Percentiles rank a stretch among this genome's conserved stretches.
Conservation (phyloP, 2,797 vertebrate genomes). For the Enteromius thamalakanensis region DNA sequence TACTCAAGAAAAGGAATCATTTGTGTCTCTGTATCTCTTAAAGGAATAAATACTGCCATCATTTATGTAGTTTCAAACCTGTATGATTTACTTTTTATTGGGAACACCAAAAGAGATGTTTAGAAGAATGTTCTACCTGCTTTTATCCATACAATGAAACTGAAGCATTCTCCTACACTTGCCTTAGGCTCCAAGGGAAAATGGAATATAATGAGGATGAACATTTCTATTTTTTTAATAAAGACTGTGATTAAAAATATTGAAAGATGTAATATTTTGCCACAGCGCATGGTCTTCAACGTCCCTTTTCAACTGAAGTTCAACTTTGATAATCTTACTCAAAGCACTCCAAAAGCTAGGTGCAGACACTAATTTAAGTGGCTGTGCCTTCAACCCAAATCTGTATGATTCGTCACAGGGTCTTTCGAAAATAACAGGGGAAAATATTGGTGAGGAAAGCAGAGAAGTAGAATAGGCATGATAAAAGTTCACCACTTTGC, state of each 20-base stretch:
- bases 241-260: background rate
- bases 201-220: background rate
- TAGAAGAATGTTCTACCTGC: background rate
- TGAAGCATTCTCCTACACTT: background rate
- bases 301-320: background rate
- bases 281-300: background rate
- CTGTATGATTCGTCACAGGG: background rate
- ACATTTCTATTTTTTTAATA: background rate
- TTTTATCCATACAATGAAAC: background rate
- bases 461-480: background rate
- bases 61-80: background rate
- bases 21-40: background rate
- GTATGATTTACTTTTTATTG: background rate
- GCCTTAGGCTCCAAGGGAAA: background rate
- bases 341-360: background rate
- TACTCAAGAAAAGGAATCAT: background rate
- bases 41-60: background rate
- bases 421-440: background rate
- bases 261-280: background rate
- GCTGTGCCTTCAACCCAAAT: background rate
- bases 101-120: background rate
- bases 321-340: background rate
- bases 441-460: constrained; percentile 1
- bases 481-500: constrained; percentile 13
- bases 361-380: background rate